Evolutionary conservation across 1,140 invertebrate genomes (phyloP).

Genomic region (Papilio dardanus): DNA sequence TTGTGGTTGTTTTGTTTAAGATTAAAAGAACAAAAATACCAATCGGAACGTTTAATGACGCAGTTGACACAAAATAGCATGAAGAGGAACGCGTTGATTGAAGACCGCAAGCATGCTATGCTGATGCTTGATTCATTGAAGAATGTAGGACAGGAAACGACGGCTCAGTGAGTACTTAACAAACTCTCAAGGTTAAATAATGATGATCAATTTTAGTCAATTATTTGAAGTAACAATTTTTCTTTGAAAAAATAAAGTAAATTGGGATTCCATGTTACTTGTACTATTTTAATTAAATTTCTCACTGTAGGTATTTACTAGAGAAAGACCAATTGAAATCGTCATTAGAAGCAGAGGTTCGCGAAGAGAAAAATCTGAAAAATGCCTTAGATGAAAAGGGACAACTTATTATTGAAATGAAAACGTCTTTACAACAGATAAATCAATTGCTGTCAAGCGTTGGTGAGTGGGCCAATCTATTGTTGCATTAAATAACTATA

Average conservation of each 20-base stretch:
- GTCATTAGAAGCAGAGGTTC: conserved; percentile 73
- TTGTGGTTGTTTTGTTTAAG: conserved; percentile 56
- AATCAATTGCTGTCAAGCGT: conserved; percentile 70
- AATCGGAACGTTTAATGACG: conserved; percentile 78
- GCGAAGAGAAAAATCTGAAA: conserved; percentile 66
- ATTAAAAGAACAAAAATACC: conserved; percentile 83
- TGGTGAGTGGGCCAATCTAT: conserved; percentile 50
- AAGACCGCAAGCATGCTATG: conserved; percentile 82
- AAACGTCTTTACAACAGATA: conserved; percentile 72
- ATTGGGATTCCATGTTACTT: background rate
- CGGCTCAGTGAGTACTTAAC: conserved; percentile 70
- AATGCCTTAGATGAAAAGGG: conserved; percentile 66
- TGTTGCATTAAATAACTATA: background rate
- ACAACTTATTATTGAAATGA: conserved; percentile 72
- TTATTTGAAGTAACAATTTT: background rate
- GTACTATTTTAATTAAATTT: background rate
- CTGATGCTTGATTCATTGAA: conserved; percentile 81
- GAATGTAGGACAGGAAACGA: conserved; percentile 83
- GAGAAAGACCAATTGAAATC: conserved; percentile 78
- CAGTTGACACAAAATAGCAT: conserved; percentile 79
- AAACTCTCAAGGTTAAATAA: background rate
- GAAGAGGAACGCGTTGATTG: conserved; percentile 80
- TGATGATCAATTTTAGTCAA: background rate
- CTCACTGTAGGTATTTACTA: conserved; percentile 76
- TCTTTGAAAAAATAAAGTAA: background rate